Evolutionary conservation across 2,888 invertebrate genomes (phyloP).

Genomic region (Acronicta alni): DNA sequence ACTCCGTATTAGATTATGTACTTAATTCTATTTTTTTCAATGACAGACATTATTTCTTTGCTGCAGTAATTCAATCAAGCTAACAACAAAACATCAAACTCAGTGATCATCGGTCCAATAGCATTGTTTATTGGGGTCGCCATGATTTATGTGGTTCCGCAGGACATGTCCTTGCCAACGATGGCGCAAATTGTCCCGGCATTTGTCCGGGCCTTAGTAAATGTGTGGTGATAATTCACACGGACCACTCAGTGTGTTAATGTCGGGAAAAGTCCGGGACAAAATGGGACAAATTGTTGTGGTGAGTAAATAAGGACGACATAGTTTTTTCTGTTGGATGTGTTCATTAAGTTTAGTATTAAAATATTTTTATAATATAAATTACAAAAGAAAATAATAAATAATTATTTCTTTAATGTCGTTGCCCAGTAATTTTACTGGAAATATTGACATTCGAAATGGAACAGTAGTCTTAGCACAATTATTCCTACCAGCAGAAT

Average conservation of each 20-base stretch:
- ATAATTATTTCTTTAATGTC: too few relatives aligned
- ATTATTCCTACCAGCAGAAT: too few relatives aligned
- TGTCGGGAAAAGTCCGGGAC: conserved; percentile 58
- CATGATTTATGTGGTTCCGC: conserved; percentile 71
- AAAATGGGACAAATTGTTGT: conserved; percentile 56
- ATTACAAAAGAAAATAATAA: too few relatives aligned
- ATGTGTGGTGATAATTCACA: conserved; percentile 75
- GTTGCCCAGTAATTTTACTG: too few relatives aligned
- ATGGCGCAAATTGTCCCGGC: conserved; percentile 71
- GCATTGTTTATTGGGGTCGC: conserved; percentile 74
- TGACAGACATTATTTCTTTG: conserved; percentile 26
- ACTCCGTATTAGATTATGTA: too few relatives aligned
- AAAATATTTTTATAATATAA: too few relatives aligned
- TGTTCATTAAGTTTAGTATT: conserved; percentile 20
- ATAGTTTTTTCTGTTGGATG: conserved; percentile 36
- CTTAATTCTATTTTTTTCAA: conserved; percentile 10
- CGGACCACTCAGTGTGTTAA: conserved; percentile 63
- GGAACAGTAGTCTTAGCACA: too few relatives aligned
- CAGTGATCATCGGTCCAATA: conserved; percentile 55
- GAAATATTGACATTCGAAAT: too few relatives aligned
- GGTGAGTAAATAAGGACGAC: conserved; percentile 46
- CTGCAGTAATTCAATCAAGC: conserved; percentile 55
- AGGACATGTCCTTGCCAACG: conserved; percentile 70
- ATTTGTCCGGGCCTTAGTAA: conserved; percentile 73
- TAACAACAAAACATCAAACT: conserved; percentile 49